These are phyloP conservation scores for Syndactyla subalaris DNA, from an alignment of 2,797 vertebrate genomes.

Conservation along the genomic window DNA sequence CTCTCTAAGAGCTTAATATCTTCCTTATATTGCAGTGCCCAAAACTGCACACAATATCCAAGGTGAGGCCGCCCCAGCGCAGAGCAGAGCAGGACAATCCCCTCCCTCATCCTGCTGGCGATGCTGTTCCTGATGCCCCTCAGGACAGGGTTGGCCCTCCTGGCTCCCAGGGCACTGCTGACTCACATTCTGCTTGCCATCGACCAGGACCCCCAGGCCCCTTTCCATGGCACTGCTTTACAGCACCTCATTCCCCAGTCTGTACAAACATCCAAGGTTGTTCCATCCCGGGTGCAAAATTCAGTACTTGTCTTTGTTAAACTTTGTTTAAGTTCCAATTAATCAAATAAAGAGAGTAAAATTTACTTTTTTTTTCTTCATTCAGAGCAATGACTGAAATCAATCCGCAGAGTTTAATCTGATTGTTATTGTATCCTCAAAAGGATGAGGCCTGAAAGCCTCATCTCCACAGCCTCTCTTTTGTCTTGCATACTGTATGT, in stretches of 20 bases:
- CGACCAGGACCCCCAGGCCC: not conserved
- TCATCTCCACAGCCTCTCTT: not conserved
- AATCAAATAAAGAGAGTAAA: not conserved
- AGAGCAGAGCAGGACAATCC: not conserved
- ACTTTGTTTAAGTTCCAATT: not conserved
- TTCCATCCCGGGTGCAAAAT: not conserved
- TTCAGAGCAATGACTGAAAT: not conserved
- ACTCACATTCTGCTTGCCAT: not conserved
- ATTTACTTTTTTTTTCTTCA: not conserved
- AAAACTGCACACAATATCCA: too few species aligned
- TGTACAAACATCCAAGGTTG: not conserved
- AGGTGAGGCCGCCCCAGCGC: not conserved
- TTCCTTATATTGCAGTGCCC: not conserved
- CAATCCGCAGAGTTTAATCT: not conserved
- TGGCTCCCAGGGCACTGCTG: not conserved
- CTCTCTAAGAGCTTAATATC: not conserved
- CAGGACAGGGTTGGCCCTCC: not conserved
- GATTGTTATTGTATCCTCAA: not conserved
- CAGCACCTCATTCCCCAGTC: not conserved
- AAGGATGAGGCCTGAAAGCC: too few species aligned
- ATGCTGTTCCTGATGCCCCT: not conserved
- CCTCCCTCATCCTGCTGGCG: not conserved
- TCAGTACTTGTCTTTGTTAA: not conserved
- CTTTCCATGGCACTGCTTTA: not conserved
- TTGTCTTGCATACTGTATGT: not conserved